Evolutionary conservation across 2,113 vertebrate genomes (phyloP), one percentile per base, ranked within the genome.

Genomic region (Peromyscus leucopus): DNA sequence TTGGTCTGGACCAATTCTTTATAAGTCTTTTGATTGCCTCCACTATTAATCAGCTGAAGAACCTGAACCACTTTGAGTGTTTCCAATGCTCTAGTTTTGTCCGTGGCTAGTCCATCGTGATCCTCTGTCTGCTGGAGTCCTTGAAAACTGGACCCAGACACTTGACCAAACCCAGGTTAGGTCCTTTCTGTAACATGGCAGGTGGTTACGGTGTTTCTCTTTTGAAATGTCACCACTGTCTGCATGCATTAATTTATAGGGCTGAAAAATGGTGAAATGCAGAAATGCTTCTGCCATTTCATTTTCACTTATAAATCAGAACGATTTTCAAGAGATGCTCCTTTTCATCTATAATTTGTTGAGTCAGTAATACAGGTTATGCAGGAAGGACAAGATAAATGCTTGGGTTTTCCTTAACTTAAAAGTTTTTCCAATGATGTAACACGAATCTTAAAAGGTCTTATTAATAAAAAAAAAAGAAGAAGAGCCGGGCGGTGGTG

Each of bases 351-450:
- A 12, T 63, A 74, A 21, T 57, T 94, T 59, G 65, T 10, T 90
- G 72, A 85, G 7, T 88, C 82, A 75, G n/a, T 91, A 82, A 39
- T 61, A 51, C 15, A 78, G 36, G 67, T 65, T 28, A 59, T 28
- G 28, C 51, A 89, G 72, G 63, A 89, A 94, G 89, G 24, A 26
- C n/a, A 74, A 83, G 42, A 83, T 84, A 79, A 84, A 91, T 92
- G 36, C 36, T 94, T 94, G 61, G 51, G 31, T 95, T 84, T 89
- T 79, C 39, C 63, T 91, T 71, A 65, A 89, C 63, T 89, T 83
- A 94, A 71, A 51, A 26, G 31, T 84, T 89, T 84, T 95, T 84
- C 28, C 85, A 75, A n/a, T 79, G n/a, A 86, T 51, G 51, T 51
- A 51, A 51, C 51, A 51, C 51, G 10, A 51, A 10, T 51, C 51